These are phyloP conservation scores for Tympanoctomys barrerae DNA, from an alignment of 2,797 vertebrate species.

Conservation along the genomic window DNA sequence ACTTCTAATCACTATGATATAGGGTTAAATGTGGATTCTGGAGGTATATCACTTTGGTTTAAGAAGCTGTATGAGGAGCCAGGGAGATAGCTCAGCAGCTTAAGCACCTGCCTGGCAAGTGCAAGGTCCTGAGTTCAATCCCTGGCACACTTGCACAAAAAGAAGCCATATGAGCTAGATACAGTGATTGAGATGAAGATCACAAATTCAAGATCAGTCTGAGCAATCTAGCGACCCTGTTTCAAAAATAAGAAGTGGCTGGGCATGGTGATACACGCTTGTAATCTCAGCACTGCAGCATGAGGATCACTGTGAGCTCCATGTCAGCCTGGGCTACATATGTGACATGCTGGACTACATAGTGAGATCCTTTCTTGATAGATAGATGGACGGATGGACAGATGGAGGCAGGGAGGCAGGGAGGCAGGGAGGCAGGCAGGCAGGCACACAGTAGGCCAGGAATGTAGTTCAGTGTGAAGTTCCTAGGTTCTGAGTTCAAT, in stretches of 20 bases:
- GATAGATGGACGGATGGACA: not conserved
- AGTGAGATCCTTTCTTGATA: not conserved
- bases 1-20: slow-evolving; percentile 11
- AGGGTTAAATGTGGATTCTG: not conserved
- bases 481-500: not conserved
- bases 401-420: not conserved
- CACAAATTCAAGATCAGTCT: not conserved
- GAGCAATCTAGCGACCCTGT: not conserved
- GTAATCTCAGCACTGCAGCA: not conserved
- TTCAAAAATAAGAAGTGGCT: not conserved
- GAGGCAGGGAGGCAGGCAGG: not conserved
- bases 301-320: not conserved
- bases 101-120: too few species aligned
- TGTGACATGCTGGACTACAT: not conserved
- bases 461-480: not conserved
- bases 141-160: too few species aligned
- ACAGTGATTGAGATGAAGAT: not conserved
- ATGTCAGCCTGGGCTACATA: not conserved
- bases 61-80: not conserved
- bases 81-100: too few species aligned
- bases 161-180: not conserved
- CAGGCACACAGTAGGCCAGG: not conserved
- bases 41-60: not conserved
- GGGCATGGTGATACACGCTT: not conserved
- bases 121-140: too few species aligned